Evolutionary conservation across 2,888 invertebrate species (phyloP), one percentile per base, ranked within the genome.

Genomic region (Heteromurus nitidus): DNA sequence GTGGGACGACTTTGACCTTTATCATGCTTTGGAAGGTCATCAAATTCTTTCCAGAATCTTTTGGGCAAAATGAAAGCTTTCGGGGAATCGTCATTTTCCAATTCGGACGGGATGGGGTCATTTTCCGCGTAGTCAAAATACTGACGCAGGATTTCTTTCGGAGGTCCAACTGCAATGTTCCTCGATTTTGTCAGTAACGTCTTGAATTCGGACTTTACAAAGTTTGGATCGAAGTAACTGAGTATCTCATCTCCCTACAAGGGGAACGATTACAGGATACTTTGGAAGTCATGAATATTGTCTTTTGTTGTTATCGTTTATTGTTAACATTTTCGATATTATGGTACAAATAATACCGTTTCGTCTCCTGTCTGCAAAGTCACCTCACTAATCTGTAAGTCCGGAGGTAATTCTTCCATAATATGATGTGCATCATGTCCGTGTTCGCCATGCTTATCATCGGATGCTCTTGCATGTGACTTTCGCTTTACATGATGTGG

Each of bases 161-260:
- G 75, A 2, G 75, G 67, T 2, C 75, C 75, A 28, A 75, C 53
- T 0, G 58, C 75, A 42, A 75, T 75, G 22, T 75, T 75, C 28
- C 75, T 31, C 0, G 75, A 75, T 20, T 75, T 75, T 3, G 9
- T 58, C 13, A 75, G 18, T 20, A 75, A 20, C 20, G 50, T 31
- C 20, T 67, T 36, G 13, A 18, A 75, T n/a, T 75, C 67, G 0
- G 36, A 22, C 30, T 67, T 55, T 3, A 75, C 67, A 26, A 36
- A 67, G 16, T 67, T 58, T 30, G 75, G 75, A 44, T 75, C 75
- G 58, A 75, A 75, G 22, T 75, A 75, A n/a, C 67, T 75, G 7
- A 75, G 75, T 28, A 68, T 13, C 9, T 65, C 58, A 9, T 67
- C 58, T 16, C 13, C 72, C 44, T 69, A n/a, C n/a, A n/a, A n/a